Evolutionary conservation across 2,797 vertebrate genomes (phyloP).

Genomic region (Danio aesculapii): DNA sequence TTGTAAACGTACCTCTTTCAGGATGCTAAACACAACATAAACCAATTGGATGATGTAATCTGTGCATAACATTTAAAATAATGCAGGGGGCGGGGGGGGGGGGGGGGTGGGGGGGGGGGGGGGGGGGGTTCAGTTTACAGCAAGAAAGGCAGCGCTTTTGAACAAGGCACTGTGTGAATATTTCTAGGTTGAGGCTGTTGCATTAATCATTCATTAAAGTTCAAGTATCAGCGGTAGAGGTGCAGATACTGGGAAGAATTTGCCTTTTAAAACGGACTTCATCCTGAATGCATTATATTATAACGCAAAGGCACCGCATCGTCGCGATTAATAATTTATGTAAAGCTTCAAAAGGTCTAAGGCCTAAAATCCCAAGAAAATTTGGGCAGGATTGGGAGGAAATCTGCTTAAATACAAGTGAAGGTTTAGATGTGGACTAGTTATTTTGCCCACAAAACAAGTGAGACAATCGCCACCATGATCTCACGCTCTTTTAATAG

Average conservation of each 20-base stretch:
- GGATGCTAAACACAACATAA: slow-evolving; percentile 26
- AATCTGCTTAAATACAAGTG: slow-evolving; percentile 20
- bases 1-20: slow-evolving; percentile 32
- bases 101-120: rapidly evolving
- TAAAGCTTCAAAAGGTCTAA: background rate
- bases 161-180: slow-evolving; percentile 26
- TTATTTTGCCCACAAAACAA: slow-evolving; percentile 9
- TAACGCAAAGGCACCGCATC: slow-evolving; percentile 10
- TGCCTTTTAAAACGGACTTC: background rate
- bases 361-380: background rate
- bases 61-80: background rate
- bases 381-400: background rate
- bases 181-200: slow-evolving; percentile 26
- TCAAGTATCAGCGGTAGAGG: slow-evolving; percentile 20
- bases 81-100: background rate
- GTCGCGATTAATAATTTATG: slow-evolving; percentile 19
- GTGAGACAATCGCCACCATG: slow-evolving; percentile 32
- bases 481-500: slow-evolving; percentile 49
- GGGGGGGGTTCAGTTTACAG: background rate
- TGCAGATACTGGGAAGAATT: slow-evolving; percentile 14
- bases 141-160: slow-evolving; percentile 2
- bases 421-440: slow-evolving; percentile 25
- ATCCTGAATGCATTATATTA: background rate
- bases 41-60: slow-evolving; percentile 7
- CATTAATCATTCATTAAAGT: slow-evolving; percentile 31